Percentiles rank a stretch among this genome's conserved stretches.
These are phyloP conservation scores for Ctenopoma multispine DNA, from an alignment of 2,797 vertebrate genomes.

Conservation along the genomic window DNA sequence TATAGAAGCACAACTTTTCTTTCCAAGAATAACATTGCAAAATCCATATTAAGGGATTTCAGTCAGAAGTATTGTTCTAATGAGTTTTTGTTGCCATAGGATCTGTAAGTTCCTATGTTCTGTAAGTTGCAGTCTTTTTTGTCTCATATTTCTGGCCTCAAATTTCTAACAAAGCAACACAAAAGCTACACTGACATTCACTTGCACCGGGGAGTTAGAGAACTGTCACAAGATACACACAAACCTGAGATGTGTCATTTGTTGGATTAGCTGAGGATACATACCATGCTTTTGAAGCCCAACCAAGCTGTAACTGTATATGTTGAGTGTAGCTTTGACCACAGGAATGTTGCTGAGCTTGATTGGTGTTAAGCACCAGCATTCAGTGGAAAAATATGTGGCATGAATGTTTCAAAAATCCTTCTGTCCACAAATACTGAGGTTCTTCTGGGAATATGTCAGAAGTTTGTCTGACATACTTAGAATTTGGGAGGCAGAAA, in stretches of 20 bases:
- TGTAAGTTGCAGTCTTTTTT: slow-evolving; percentile 15
- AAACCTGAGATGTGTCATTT: slow-evolving; percentile 60
- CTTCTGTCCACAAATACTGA: slow-evolving; percentile 66
- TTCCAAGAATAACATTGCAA: not conserved
- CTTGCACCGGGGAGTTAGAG: slow-evolving; percentile 14
- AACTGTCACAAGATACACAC: slow-evolving; percentile 56
- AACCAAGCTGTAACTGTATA: slow-evolving; percentile 63
- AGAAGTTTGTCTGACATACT: slow-evolving; percentile 46
- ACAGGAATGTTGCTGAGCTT: slow-evolving; percentile 69
- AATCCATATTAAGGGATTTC: not conserved
- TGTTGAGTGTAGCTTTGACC: slow-evolving; percentile 55
- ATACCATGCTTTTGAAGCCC: slow-evolving; percentile 63
- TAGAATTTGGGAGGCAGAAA: slow-evolving; percentile 13
- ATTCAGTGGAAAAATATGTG: slow-evolving; percentile 68
- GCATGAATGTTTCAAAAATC: slow-evolving; percentile 59
- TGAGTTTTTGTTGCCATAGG: not conserved
- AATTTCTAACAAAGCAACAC: slow-evolving; percentile 27
- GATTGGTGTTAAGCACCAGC: slow-evolving; percentile 61
- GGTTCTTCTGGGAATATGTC: slow-evolving; percentile 51
- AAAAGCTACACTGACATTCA: slow-evolving; percentile 29
- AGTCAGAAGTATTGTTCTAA: not conserved
- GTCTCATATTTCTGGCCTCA: slow-evolving; percentile 12
- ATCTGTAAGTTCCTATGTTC: slow-evolving; percentile 13
- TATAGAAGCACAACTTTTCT: slow-evolving; percentile 2
- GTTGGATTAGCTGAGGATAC: slow-evolving; percentile 60